Evolutionary conservation across 2,113 vertebrate genomes (phyloP), one percentile per base, ranked within the genome.

Genomic region (Progne subis): DNA sequence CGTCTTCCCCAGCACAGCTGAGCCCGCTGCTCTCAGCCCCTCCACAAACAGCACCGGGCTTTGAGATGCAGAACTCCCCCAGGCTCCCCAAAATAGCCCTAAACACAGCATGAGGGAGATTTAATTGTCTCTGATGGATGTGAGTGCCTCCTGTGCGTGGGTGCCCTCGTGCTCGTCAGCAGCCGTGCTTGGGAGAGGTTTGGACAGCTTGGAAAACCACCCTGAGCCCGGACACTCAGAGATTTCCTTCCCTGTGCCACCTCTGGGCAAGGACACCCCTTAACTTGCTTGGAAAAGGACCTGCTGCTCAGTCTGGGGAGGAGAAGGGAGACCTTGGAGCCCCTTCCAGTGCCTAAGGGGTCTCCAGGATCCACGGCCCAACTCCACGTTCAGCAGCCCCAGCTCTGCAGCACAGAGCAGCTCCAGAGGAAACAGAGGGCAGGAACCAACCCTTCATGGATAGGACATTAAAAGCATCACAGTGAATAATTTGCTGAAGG

Each of bases 361-460:
- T 8, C 50, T 32, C 8, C 25, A 12, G 17, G 4, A 3, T 28
- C 52, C 34, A 6, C 34, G 19, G 13, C 77, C 47, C 60, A 8
- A 0, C 2, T 23, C 70, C 46, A 2, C 0, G 0, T 18, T 3
- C 3, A 59, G 7, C 28, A 50, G 56, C 16, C 39, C 53, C 74
- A 23, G 49, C n/a, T 12, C 63, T 29, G 59, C 86, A n/a, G 71
- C 87, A 18, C 50, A 5, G 57, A 65, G 61, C 67, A 18, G 57
- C 61, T 19, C 3, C 0, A 43, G 71, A 3, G 25, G 8, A 31
- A 31, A 11, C 19, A 2, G 32, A 26, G 63, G 9, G 14, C 29
- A 61, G 39, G 32, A 46, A n/a, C 70, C 53, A 15, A 37, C 26
- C n/a, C 24, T 9, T 0, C 6, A 3, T 1, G 44, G 44, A 3